Conservation (phyloP, 2,113 vertebrate species). For the Struthio camelus region DNA sequence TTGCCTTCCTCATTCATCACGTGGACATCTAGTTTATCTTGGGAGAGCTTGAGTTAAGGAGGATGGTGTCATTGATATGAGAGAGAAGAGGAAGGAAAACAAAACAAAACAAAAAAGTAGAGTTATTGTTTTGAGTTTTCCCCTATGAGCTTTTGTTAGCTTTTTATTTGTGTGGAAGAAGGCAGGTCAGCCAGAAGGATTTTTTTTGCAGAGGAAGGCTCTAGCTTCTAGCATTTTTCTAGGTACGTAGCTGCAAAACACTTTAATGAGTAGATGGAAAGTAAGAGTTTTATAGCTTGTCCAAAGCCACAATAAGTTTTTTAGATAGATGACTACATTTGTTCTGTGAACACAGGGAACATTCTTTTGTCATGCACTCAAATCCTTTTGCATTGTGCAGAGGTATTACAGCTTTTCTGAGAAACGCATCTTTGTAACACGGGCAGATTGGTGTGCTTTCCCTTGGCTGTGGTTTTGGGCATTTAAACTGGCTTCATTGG, state of each 20-base stretch:
- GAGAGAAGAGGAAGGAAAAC: fast-evolving
- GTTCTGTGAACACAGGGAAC: not conserved
- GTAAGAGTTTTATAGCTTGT: not conserved
- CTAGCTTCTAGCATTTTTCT: not conserved
- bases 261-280: not conserved
- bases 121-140: not conserved
- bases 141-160: not conserved
- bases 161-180: not conserved
- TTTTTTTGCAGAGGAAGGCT: not conserved
- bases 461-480: not conserved
- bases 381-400: not conserved
- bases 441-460: not conserved
- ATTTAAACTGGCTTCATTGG: not conserved
- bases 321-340: not conserved
- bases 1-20: not conserved
- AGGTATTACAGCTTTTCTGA: not conserved
- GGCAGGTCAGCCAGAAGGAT: not conserved
- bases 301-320: not conserved
- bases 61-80: not conserved
- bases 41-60: not conserved
- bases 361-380: fast-evolving
- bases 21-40: not conserved
- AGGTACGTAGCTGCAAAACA: not conserved
- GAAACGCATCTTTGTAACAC: fast-evolving
- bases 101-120: not conserved